phyloP scores from a whole-genome alignment of 2,888 invertebrate genomes.

The Pyrochroa serraticornis region DNA sequence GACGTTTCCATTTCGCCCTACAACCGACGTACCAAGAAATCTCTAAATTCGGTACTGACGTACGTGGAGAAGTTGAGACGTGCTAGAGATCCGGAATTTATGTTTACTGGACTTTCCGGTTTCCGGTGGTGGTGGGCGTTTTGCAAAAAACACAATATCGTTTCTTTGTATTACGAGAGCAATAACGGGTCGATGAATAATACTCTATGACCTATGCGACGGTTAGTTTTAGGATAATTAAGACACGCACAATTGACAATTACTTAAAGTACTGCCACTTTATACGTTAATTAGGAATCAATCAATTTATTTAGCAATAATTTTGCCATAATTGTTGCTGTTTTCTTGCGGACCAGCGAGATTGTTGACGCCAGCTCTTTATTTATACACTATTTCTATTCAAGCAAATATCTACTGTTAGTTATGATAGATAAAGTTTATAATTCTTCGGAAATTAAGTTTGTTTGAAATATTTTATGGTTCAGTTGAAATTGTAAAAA shows the following conservation, averaged over 20 bases:
- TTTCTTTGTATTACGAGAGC: constrained; percentile 66
- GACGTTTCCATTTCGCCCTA: constrained; percentile 73
- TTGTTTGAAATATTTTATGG: constrained; percentile 16
- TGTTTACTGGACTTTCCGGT: constrained; percentile 73
- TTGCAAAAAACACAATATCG: constrained; percentile 78
- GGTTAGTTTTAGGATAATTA: not conserved
- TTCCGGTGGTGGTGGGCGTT: constrained; percentile 86
- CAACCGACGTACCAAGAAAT: constrained; percentile 74
- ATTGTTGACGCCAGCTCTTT: not conserved
- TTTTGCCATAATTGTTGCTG: not conserved
- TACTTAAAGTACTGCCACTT: not conserved
- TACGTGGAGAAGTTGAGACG: constrained; percentile 71
- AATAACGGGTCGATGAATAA: constrained; percentile 32
- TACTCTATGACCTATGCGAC: constrained; percentile 17
- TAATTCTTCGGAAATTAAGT: constrained; percentile 15
- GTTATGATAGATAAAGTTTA: not conserved
- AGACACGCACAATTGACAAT: constrained; percentile 1
- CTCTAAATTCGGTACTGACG: constrained; percentile 66
- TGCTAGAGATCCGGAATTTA: constrained; percentile 67
- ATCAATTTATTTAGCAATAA: not conserved
- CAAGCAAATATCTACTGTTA: not conserved
- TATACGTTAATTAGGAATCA: not conserved
- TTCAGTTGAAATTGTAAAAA: constrained; percentile 7
- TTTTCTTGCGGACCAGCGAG: not conserved
- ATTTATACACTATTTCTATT: not conserved